Evolutionary conservation across 2,888 invertebrate species (phyloP), one percentile per base, ranked within the genome.

Genomic region (Ceriagrion tenellum): DNA sequence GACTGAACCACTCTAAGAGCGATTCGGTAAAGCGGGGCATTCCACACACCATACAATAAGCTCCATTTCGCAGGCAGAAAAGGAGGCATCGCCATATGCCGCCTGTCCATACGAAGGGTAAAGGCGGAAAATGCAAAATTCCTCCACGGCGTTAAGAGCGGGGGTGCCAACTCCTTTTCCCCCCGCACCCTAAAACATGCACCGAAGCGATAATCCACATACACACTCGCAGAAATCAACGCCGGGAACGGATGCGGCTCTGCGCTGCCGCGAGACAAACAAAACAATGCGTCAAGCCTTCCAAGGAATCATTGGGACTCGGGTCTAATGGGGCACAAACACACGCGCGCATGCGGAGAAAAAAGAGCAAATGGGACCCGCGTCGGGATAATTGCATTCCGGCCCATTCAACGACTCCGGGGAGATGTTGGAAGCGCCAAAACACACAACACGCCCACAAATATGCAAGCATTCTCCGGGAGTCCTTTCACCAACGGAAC

Each of bases 371-470:
- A 81, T 81, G 30, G 13, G 74, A 1, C 0, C 74, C 30, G 74
- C 69, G 74, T 16, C 30, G 74, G 74, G 59, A 35, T 69, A 93
- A 93, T 93, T 63, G 93, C 63, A 93, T 93, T 93, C 93, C 93
- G 40, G 26, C 23, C 93, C 63, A 69, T 93, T 93, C 93, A n/a
- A 69, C 69, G 69, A 69, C 47, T 91, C 40, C 35, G n/a, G 74
- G 18, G 74, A 81, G 30, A 35, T 16, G 30, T 30, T 30, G 35
- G 12, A 16, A 23, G 69, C 69, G 47, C 35, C 47, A 93, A 93
- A 10, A 81, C 93, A 16, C n/a, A 89, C 89, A 89, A 89, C 55
- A 47, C 93, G 69, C 93, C 69, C 93, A 93, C 93, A 93, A 93
- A 93, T 93, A 93, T 69, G 93, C 59, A 63, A 26, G 69, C 35